Base-by-base conservation (phyloP, 1,140 invertebrate species). In the Lycorma delicatula region DNA sequence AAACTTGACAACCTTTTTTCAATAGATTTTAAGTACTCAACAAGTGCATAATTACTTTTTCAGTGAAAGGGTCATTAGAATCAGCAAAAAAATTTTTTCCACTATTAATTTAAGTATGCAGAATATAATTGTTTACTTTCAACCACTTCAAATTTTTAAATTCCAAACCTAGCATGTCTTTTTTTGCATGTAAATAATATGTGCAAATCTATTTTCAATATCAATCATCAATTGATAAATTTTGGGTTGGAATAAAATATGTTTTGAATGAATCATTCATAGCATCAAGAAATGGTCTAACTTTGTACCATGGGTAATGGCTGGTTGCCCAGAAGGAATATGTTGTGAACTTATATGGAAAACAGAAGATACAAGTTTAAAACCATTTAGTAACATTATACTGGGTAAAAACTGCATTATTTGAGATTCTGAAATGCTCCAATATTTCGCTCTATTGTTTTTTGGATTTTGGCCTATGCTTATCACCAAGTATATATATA, bases 1-100 rank as follows among this genome's bases (percentile, higher is more conserved):
- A 56, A 5, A 56, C 4, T 20, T 56, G 54, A 27, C 46, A 56
- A 18, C n/a, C n/a, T 47, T 56, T 56, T 18, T 56, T 36, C 22
- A 46, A 31, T 9, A 56, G 41, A 26, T 47, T 22, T 26, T 23
- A 36, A 26, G 34, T 48, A 9, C n/a, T 23, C 27, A 56, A 6
- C 16, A 44, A 13, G 6, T 26, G 12, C 25, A 56, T 23, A 11
- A 56, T 25, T 46, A 56, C 54, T 23, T 46, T 56, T 47, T 56
- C n/a, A 16, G 54, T 34, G 31, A 34, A 34, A 9, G 31, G 31
- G 31, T 34, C 31, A 9, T 34, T 9, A 34, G 9, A 44, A 25
- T 27, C 38, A 9, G 4, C 20, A n/a, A 56, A 34, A 56, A 56
- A 56, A 47, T 48, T 26, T 20, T 47, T 56, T 16, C 54, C 54